A percentile compares a stretch with the other conserved stretches of the same genome.
phyloP scores from a whole-genome alignment of 2,797 vertebrate genomes.

The Darevskia nairensis region DNA sequence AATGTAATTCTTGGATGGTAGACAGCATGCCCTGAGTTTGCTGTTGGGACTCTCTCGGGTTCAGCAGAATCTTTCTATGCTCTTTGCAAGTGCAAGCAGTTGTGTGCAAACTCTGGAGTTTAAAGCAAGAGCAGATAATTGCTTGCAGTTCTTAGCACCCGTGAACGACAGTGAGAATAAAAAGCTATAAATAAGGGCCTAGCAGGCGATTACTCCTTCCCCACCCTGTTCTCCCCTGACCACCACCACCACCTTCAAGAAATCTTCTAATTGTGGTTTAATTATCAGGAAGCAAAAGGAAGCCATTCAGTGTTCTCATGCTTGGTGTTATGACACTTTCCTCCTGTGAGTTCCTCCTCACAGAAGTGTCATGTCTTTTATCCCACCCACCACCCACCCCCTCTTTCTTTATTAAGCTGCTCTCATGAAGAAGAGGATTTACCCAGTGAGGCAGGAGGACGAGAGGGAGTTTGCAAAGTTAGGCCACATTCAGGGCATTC shows the following conservation, averaged over 20 bases:
- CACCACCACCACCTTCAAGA: background rate
- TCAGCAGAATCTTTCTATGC: background rate
- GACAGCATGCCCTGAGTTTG: background rate
- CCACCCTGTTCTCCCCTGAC: background rate
- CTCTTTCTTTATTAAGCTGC: background rate
- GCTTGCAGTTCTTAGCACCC: background rate
- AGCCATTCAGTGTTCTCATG: accelerated
- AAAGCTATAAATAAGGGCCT: constrained; percentile 1
- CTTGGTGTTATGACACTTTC: background rate
- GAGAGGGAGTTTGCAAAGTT: background rate
- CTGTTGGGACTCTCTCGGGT: background rate
- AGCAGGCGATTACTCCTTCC: background rate
- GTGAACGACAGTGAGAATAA: background rate
- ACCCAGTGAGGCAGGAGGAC: background rate
- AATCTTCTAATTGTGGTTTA: background rate
- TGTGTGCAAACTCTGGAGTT: accelerated
- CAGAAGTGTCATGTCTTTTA: background rate
- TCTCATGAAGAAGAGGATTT: background rate
- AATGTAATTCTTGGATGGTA: accelerated
- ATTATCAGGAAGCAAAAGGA: background rate
- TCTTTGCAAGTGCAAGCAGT: background rate
- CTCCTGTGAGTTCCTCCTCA: background rate
- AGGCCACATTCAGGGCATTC: too few relatives aligned
- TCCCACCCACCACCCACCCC: too few relatives aligned
- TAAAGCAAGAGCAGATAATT: background rate